Evolutionary conservation across 2,888 invertebrate genomes (phyloP).

Genomic region (Cephonodes hylas): DNA sequence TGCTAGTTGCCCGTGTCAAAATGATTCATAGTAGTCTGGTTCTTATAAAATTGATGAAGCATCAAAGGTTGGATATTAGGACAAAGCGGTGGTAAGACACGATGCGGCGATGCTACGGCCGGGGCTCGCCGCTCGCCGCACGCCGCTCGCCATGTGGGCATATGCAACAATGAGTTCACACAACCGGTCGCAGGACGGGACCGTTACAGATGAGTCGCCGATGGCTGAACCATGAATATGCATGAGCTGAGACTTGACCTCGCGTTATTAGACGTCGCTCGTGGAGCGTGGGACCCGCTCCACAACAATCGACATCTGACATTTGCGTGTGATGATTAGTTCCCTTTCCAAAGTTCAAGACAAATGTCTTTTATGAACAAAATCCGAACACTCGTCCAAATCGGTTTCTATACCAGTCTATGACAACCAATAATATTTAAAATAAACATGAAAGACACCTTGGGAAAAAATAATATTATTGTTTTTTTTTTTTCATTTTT

Average conservation of each 20-base stretch:
- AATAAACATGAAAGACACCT: neutral
- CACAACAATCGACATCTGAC: conserved; percentile 63
- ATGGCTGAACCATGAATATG: conserved; percentile 71
- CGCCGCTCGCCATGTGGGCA: conserved; percentile 50
- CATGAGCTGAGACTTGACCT: conserved; percentile 76
- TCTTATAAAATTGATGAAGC: neutral
- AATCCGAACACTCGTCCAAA: neutral
- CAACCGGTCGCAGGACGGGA: conserved; percentile 74
- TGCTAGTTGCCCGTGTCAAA: neutral
- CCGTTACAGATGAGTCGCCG: conserved; percentile 78
- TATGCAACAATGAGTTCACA: conserved; percentile 69
- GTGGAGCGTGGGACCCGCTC: conserved; percentile 65
- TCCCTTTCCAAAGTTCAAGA: conserved; percentile 38
- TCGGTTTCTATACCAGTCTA: neutral
- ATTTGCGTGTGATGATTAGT: conserved; percentile 45
- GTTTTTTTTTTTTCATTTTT: neutral
- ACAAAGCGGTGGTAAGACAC: neutral
- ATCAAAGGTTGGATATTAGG: neutral
- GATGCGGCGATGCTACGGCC: neutral
- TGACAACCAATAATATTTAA: neutral
- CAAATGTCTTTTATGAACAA: conserved; percentile 24
- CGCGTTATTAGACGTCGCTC: conserved; percentile 71
- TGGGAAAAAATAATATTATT: neutral
- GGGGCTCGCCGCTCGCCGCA: conserved; percentile 31
- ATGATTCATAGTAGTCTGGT: neutral